Percentiles rank a stretch among this genome's conserved stretches.
phyloP scores from a whole-genome alignment of 2,113 vertebrate species.

The Dolichallabes microphthalmus region DNA sequence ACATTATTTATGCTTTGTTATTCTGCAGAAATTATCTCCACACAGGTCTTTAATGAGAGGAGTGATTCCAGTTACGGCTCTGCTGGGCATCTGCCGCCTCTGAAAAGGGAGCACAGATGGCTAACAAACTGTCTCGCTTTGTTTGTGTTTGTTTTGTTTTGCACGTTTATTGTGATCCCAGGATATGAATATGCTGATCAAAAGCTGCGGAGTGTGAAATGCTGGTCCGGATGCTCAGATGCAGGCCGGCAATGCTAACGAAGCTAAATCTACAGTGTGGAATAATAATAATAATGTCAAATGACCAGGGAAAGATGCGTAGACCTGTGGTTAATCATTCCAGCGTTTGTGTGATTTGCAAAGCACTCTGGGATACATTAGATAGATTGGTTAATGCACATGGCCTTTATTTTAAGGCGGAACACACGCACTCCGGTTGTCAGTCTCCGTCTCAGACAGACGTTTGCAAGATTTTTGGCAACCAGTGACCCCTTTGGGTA shows the following conservation, averaged over 20 bases:
- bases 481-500: neutral
- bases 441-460: neutral
- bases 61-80: constrained; percentile 29
- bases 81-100: constrained; percentile 13
- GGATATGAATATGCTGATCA: constrained; percentile 18
- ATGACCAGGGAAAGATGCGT: neutral
- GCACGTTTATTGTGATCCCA: constrained; percentile 25
- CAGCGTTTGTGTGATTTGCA: neutral
- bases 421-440: neutral
- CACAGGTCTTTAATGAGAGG: constrained; percentile 25
- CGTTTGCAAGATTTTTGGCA: neutral
- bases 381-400: neutral
- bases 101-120: constrained; percentile 27
- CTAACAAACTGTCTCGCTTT: constrained; percentile 17
- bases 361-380: neutral
- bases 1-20: constrained; percentile 19
- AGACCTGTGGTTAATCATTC: neutral
- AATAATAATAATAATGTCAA: neutral
- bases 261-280: neutral
- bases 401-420: neutral
- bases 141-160: constrained; percentile 35
- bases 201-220: constrained; percentile 14
- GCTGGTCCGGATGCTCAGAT: neutral
- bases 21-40: constrained; percentile 17
- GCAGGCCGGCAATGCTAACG: neutral